These are phyloP conservation scores for Drosophila punjabiensis DNA, from an alignment of 1,140 invertebrate genomes.

Conservation along the genomic window DNA sequence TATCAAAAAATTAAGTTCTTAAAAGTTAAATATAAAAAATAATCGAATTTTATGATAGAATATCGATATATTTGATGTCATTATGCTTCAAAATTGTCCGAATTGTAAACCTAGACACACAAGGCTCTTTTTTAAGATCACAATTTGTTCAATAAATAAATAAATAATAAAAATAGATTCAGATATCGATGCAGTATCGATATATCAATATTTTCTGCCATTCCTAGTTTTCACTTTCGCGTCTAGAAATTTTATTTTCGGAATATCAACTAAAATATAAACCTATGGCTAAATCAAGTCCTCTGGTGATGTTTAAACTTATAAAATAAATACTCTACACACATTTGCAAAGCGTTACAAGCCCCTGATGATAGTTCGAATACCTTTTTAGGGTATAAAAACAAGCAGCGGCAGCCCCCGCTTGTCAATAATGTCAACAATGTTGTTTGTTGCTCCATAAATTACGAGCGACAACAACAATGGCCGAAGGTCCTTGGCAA, in stretches of 20 bases:
- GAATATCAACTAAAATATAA: background rate
- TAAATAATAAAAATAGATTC: too few relatives aligned
- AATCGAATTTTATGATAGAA: too few relatives aligned
- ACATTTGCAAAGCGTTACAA: background rate
- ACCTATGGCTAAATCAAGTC: background rate
- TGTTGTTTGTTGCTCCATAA: conserved; percentile 80
- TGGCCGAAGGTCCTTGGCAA: conserved; percentile 19
- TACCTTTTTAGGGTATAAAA: conserved; percentile 2
- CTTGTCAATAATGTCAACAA: conserved; percentile 81
- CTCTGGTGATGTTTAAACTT: background rate
- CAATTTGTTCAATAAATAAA: too few relatives aligned
- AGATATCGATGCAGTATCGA: too few relatives aligned
- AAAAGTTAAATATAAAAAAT: too few relatives aligned
- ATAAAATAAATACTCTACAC: too few relatives aligned
- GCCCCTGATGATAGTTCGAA: background rate
- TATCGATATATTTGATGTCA: too few relatives aligned
- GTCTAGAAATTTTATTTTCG: background rate
- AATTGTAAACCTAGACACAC: too few relatives aligned
- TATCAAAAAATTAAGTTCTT: too few relatives aligned
- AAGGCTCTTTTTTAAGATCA: too few relatives aligned
- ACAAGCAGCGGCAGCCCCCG: conserved; percentile 21
- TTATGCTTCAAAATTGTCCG: too few relatives aligned
- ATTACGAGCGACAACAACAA: conserved; percentile 66
- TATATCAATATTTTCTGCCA: background rate
- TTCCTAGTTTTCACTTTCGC: too few relatives aligned